Evolutionary conservation across 2,113 vertebrate genomes (phyloP).

Genomic region (Sinocyclocheilus anophthalmus): DNA sequence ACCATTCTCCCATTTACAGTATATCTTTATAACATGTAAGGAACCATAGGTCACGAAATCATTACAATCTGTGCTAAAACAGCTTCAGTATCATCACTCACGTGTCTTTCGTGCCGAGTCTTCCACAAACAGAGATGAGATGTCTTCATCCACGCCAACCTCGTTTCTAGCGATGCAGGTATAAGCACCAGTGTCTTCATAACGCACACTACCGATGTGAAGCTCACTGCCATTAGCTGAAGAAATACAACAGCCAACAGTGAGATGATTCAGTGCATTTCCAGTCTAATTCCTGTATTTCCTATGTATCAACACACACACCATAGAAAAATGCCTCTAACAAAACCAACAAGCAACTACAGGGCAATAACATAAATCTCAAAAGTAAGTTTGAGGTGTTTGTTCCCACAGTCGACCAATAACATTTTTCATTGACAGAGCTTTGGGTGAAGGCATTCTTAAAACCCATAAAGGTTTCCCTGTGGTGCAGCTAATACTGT

Average conservation of each 20-base stretch:
- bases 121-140: slow-evolving; percentile 95
- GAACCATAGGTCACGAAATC: not conserved
- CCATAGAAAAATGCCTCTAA: not conserved
- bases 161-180: slow-evolving; percentile 98
- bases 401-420: slow-evolving; percentile 13
- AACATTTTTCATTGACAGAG: slow-evolving; percentile 31
- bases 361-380: slow-evolving; percentile 27
- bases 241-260: not conserved
- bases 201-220: slow-evolving; percentile 88
- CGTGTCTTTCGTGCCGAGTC: slow-evolving; percentile 94
- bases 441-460: slow-evolving; percentile 12
- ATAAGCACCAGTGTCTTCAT: slow-evolving; percentile 95
- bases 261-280: not conserved
- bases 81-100: slow-evolving; percentile 69
- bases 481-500: slow-evolving; percentile 19
- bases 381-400: slow-evolving; percentile 23
- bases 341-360: slow-evolving; percentile 8
- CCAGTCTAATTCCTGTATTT: not conserved
- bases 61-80: not conserved
- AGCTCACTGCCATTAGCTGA: slow-evolving; percentile 92
- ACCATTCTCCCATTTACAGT: not conserved
- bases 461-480: slow-evolving; percentile 28
- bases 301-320: not conserved
- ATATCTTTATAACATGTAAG: not conserved
- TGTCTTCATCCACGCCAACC: slow-evolving; percentile 95